Base-by-base conservation (phyloP, 2,888 invertebrate species). In the Girardia tigrina region DNA sequence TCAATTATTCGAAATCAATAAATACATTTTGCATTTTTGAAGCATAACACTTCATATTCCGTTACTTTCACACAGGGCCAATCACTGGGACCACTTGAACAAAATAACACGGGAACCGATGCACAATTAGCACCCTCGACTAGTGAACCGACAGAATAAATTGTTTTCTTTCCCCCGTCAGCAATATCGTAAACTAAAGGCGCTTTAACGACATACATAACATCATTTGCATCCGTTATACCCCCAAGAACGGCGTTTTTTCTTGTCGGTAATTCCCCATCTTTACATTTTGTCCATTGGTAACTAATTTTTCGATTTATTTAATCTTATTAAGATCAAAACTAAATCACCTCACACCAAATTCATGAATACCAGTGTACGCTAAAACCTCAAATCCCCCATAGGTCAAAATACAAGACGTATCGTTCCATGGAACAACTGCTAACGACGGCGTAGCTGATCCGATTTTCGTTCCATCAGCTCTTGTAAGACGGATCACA, bases 401-500 rank as follows among this genome's bases (percentile, higher is more conserved):
- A 56, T 56, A 56, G 4, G 56, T 56, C 23, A 56, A 56, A 56
- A 56, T 56, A n/a, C 56, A 20, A 56, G 4, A 8, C 56, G 4
- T 56, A n/a, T 56, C 56, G 23, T 56, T 56, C 56, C 56, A 56
- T 56, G 56, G 56, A 2, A 56, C n/a, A 56, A 56, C n/a, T 56
- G 56, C 56, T 56, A 56, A 56, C 23, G 56, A 56, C n/a, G 56
- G 23, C 56, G 23, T 56, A 4, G 8, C n/a, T 4, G 56, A 56
- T n/a, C 56, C 56, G 4, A 56, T 56, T 56, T 56, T 56, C n/a
- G 56, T 56, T 56, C 56, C 56, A 56, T 56, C 56, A n/a, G 56
- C 56, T 56, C 56, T 4, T 4, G 56, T 56, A 20, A 56, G 23
- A 6, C 56, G 56, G 56, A 56, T 56, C 4, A 56, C 56, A 56